phyloP scores from a whole-genome alignment of 2,113 vertebrate genomes.

The Tragelaphus imberbis region DNA sequence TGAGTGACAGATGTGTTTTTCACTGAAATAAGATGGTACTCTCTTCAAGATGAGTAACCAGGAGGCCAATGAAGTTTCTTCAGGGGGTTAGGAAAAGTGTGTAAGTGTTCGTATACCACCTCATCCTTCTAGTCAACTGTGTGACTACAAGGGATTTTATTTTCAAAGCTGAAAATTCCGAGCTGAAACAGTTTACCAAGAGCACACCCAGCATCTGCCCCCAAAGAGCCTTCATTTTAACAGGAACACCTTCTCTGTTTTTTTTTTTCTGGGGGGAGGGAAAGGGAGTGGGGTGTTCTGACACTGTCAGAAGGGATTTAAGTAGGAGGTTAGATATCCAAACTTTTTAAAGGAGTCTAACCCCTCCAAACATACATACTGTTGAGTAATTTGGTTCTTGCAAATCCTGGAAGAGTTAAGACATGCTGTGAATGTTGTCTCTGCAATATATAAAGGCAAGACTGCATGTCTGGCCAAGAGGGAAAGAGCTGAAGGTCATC shows the following conservation, averaged over 20 bases:
- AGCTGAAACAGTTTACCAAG: constrained; percentile 60
- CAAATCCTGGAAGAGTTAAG: constrained; percentile 67
- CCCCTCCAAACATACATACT: constrained; percentile 70
- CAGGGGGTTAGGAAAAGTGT: constrained; percentile 70
- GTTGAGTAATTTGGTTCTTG: constrained; percentile 59
- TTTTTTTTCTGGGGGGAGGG: neutral
- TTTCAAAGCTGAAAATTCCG: constrained; percentile 68
- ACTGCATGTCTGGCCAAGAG: constrained; percentile 73
- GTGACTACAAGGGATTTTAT: constrained; percentile 64
- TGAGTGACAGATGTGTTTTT: constrained; percentile 73
- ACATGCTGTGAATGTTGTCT: constrained; percentile 65
- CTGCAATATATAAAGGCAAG: constrained; percentile 75
- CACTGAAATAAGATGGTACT: constrained; percentile 72
- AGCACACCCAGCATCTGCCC: constrained; percentile 60
- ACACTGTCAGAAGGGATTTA: constrained; percentile 38
- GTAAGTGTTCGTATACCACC: constrained; percentile 57
- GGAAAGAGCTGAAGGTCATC: constrained; percentile 77
- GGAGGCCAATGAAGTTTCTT: constrained; percentile 81
- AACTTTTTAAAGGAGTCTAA: constrained; percentile 49
- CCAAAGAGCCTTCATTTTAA: constrained; percentile 71
- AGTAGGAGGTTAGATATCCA: constrained; percentile 18
- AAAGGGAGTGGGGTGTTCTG: neutral
- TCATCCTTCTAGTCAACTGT: constrained; percentile 58
- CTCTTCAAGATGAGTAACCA: constrained; percentile 77
- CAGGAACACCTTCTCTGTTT: constrained; percentile 49